Evolutionary conservation across 2,113 vertebrate species (phyloP).

Genomic region (Podarcis cretensis): DNA sequence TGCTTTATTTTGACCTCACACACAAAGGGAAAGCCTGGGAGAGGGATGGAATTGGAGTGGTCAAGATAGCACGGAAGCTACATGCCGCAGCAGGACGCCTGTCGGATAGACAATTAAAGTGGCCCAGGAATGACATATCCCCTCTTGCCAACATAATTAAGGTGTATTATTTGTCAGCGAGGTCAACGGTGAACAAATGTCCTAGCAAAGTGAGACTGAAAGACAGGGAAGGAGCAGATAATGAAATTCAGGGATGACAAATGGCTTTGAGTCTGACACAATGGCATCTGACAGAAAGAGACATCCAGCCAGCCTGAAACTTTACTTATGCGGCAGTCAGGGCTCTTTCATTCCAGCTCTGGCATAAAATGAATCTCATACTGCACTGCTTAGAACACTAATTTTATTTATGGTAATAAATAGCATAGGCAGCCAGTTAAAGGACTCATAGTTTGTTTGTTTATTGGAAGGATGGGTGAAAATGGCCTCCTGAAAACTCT

Average conservation of each 20-base stretch:
- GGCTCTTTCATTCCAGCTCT: constrained; percentile 49
- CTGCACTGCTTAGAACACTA: constrained; percentile 48
- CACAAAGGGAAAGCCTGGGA: constrained; percentile 60
- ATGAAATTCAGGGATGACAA: constrained; percentile 99
- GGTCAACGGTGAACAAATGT: constrained; percentile 98
- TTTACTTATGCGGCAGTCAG: constrained; percentile 66
- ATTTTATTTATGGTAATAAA: constrained; percentile 44
- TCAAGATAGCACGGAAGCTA: constrained; percentile 73
- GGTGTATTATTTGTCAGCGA: constrained; percentile 96
- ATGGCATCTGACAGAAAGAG: constrained; percentile 96
- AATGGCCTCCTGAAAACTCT: not conserved
- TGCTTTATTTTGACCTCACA: constrained; percentile 38
- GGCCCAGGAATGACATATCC: constrained; percentile 90
- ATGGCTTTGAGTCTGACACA: constrained; percentile 91
- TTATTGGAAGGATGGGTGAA: not conserved
- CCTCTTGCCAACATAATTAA: constrained; percentile 99
- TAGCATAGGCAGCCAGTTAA: not conserved
- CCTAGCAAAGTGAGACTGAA: constrained; percentile 89
- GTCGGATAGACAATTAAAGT: constrained; percentile 87
- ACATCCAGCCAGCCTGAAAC: constrained; percentile 84
- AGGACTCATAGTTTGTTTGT: not conserved
- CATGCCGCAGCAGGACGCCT: constrained; percentile 76
- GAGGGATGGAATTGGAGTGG: constrained; percentile 52
- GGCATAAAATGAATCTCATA: constrained; percentile 51
- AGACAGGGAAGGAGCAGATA: constrained; percentile 91